Evolutionary conservation across 2,113 vertebrate species (phyloP), one percentile per base, ranked within the genome.

Genomic region (Fukomys damarensis): DNA sequence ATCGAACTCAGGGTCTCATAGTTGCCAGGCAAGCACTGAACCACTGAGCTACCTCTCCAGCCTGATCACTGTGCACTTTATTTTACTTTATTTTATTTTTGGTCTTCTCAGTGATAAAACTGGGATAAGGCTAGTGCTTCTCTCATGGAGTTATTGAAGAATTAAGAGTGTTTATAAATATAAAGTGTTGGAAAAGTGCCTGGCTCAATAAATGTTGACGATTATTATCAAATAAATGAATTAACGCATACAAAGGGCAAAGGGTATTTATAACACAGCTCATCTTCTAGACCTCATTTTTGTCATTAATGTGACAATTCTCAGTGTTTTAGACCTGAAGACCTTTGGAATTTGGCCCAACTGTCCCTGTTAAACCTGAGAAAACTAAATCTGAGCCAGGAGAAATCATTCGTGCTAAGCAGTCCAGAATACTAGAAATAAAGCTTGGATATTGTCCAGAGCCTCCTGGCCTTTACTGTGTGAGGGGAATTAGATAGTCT

Each of bases 281-380:
- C 5, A 65, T 87, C 30, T 56, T 91, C 41, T 79, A 91, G 41
- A 92, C 59, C 1, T 84, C 11, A 61, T 74, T 90, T 90, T 90
- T 87, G 30, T 89, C 54, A 76, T 68, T 63, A 56, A 32, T 13
- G 7, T 76, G 82, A 61, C 66, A 59, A 61, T 17, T 70, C 59
- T 43, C 24, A 89, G 41, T 43, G 14, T 65, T 92, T 91, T 89
- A 91, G 26, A 94, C 20, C 54, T 92, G 92, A 76, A 56, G 14
- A 58, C 43, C 41, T 91, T 28, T 30, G 13, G n/a, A 85, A 70
- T 88, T 49, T 80, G 28, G 82, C 41, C 11, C 46, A 91, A n/a
- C 11, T 46, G 26, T 17, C 54, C 85, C 41, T 74, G 76, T 74
- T 92, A 90, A 86, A 66, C 35, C 49, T 38, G 46, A 95, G 24